Evolutionary conservation across 2,113 vertebrate genomes (phyloP), one percentile per base, ranked within the genome.

Genomic region (Garra rufa): DNA sequence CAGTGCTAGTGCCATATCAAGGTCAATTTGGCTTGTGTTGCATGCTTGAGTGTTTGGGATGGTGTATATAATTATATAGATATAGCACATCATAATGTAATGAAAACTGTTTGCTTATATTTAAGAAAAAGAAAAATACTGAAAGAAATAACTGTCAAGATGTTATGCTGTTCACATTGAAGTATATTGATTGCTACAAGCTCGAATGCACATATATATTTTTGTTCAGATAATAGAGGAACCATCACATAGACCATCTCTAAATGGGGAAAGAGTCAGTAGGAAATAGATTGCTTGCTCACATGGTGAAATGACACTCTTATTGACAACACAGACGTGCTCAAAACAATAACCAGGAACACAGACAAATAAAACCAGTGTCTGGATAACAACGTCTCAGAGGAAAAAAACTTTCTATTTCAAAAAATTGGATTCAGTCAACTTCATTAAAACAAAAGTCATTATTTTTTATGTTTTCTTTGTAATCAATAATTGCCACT

Each of bases 251-350:
- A 11, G 41, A 65, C 24, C 41, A 80, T 63, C 59, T 80, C 59
- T 63, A 63, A 19, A 80, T 46, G 57, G 38, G 13, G n/a, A 28
- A 79, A 41, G 46, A 63, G 14, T 65, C n/a, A 44, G 3, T 61
- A 28, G 77, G 14, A 65, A 63, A 80, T 43, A 30, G 57, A 65
- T 80, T 80, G 77, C 77, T 65, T 65, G 77, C 52, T 76, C 73
- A 76, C 46, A 74, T 15, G 21, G 43, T 46, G 70, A 74, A 74
- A 74, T 74, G 70, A 74, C 70, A 74, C 8, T 61, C 76, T 24
- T 61, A 78, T 61, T 78, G 55, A 78, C 76, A 78, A 43, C 17
- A 38, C 9, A 50, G 46, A 50, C 30, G 7, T 15, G 30, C 21
- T 61, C 52, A 38, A 78, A 57, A 78, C 55, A 61, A 74, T 46